Conservation (phyloP, 2,888 invertebrate species). For the Ctenicera cuprea region DNA sequence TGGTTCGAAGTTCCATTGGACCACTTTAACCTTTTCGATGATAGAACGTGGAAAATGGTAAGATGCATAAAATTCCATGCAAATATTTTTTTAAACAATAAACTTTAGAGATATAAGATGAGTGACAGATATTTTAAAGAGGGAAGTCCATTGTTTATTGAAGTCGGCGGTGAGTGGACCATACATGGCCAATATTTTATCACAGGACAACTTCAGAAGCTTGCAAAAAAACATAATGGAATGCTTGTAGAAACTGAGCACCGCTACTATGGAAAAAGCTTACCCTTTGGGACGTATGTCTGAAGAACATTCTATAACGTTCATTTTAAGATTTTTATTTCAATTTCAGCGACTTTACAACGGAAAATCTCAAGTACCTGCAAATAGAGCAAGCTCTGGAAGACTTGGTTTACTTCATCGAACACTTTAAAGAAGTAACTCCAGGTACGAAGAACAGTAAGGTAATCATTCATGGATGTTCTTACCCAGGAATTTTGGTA, state of each 20-base stretch:
- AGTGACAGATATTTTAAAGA: constrained; percentile 72
- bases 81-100: background rate
- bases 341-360: constrained; percentile 57
- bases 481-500: constrained; percentile 78
- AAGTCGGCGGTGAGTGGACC: constrained; percentile 85
- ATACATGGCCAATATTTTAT: constrained; percentile 77
- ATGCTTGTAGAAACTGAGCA: constrained; percentile 86
- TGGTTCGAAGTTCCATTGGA: constrained; percentile 1
- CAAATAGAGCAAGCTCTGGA: constrained; percentile 71
- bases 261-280: constrained; percentile 86
- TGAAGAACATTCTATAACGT: background rate
- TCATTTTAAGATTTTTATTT: background rate
- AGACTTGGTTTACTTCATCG: constrained; percentile 71
- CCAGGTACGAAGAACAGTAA: constrained; percentile 68
- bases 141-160: constrained; percentile 78
- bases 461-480: constrained; percentile 76
- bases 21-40: constrained; percentile 9
- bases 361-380: constrained; percentile 69
- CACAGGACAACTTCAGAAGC: constrained; percentile 78
- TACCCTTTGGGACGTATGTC: constrained; percentile 79
- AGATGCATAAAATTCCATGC: too few species aligned
- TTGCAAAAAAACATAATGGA: constrained; percentile 77
- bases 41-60: constrained; percentile 14
- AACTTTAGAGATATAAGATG: constrained; percentile 74
- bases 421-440: constrained; percentile 60